These are phyloP conservation scores for Sporophila hypoxantha DNA, from an alignment of 2,113 vertebrate genomes.

Conservation along the genomic window DNA sequence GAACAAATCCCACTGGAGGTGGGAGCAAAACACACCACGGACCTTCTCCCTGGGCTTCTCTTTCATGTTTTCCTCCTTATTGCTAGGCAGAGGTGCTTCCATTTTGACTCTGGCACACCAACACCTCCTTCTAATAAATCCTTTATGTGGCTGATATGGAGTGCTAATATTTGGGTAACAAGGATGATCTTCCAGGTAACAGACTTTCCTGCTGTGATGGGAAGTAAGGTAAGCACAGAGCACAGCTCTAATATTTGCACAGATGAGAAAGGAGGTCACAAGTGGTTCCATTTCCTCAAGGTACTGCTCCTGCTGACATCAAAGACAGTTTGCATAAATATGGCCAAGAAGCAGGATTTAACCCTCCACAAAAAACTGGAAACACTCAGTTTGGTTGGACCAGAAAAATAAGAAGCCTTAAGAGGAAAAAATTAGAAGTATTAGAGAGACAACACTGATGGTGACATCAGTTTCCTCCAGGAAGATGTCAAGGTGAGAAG, in stretches of 20 bases:
- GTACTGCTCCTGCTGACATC: neutral
- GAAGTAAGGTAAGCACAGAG: neutral
- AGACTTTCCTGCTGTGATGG: neutral
- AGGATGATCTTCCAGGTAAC: constrained; percentile 12
- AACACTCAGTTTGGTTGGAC: neutral
- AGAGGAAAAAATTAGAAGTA: neutral
- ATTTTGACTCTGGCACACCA: neutral
- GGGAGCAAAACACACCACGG: neutral
- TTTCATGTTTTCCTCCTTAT: neutral
- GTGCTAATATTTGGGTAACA: constrained; percentile 22
- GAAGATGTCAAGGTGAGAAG: neutral
- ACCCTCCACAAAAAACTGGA: neutral
- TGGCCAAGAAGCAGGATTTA: neutral
- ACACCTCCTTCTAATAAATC: neutral
- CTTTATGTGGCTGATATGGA: neutral
- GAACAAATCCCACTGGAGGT: neutral
- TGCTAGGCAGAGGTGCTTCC: neutral
- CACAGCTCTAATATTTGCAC: neutral
- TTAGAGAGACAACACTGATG: neutral
- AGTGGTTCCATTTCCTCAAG: neutral
- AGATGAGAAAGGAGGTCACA: neutral
- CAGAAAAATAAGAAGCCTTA: neutral
- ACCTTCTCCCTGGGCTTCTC: neutral
- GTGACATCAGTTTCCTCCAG: neutral
- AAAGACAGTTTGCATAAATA: neutral